Conservation (phyloP, 1,140 invertebrate species). For the Hetaerina americana region DNA sequence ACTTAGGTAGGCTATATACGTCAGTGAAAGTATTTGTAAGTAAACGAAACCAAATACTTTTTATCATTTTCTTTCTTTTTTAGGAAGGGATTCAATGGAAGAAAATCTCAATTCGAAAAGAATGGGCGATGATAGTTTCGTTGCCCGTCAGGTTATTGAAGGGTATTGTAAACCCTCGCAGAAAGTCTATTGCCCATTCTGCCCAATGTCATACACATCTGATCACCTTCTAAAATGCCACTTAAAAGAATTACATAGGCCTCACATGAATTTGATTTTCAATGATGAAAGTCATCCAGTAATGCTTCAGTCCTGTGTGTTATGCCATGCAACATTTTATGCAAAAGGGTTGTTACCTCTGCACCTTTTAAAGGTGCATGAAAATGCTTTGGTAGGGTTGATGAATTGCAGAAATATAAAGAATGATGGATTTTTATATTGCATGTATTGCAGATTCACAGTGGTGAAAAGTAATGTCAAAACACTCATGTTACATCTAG, state of each 20-base stretch:
- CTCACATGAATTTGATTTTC: slow-evolving; percentile 16
- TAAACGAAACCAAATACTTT: too few relatives aligned
- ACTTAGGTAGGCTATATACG: too few relatives aligned
- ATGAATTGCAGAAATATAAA: slow-evolving; percentile 12
- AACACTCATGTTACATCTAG: slow-evolving; percentile 20
- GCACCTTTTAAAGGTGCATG: slow-evolving; percentile 19
- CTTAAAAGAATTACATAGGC: slow-evolving; percentile 17
- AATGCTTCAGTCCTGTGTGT: slow-evolving; percentile 17
- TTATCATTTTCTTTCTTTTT: too few relatives aligned
- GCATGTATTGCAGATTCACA: slow-evolving; percentile 20
- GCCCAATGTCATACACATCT: slow-evolving; percentile 18
- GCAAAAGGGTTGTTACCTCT: slow-evolving; percentile 18
- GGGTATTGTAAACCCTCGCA: slow-evolving; percentile 15
- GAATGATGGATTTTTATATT: slow-evolving; percentile 13
- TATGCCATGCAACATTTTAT: slow-evolving; percentile 21
- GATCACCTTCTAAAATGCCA: slow-evolving; percentile 22
- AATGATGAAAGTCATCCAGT: slow-evolving; percentile 8
- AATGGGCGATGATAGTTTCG: slow-evolving; percentile 12
- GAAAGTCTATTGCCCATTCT: slow-evolving; percentile 21
- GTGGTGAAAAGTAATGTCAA: slow-evolving; percentile 17
- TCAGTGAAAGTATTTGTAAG: too few relatives aligned
- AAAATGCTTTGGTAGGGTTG: slow-evolving; percentile 14
- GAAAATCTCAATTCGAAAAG: too few relatives aligned
- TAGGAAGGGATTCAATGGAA: too few relatives aligned
- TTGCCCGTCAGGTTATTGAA: slow-evolving; percentile 16